Percentiles rank a stretch among this genome's conserved stretches.
phyloP scores from a whole-genome alignment of 92 coral and sea anemone species.

The Zoanthus gigantus region DNA sequence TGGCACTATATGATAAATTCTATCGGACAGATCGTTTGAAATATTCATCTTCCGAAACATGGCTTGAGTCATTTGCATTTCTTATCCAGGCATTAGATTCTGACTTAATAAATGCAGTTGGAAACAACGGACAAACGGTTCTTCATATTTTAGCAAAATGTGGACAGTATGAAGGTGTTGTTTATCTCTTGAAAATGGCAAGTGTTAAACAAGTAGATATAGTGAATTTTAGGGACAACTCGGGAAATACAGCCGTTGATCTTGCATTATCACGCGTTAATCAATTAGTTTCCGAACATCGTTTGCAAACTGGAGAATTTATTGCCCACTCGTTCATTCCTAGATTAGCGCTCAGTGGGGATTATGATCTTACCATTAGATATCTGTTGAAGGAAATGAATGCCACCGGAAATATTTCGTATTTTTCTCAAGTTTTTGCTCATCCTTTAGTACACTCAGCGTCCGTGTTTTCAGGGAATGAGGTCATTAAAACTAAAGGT shows the following conservation, averaged over 20 bases:
- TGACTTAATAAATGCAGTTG: neutral
- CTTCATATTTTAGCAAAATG: conserved; percentile 15
- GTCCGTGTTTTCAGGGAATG: neutral
- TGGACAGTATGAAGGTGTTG: neutral
- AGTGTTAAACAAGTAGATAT: neutral
- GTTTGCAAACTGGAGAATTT: neutral
- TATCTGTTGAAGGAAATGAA: neutral
- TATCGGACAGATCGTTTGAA: too few relatives aligned
- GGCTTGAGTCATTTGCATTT: neutral
- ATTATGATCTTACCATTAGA: neutral
- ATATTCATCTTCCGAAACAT: neutral
- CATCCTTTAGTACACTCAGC: neutral
- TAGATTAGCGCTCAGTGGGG: neutral
- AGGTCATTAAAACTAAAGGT: neutral
- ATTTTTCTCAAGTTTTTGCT: neutral
- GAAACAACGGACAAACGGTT: conserved; percentile 9
- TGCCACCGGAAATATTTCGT: neutral
- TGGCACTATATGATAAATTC: neutral
- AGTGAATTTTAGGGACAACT: conserved; percentile 14
- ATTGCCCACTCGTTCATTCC: conserved; percentile 1
- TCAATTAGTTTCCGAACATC: neutral
- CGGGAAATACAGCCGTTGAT: conserved; percentile 15
- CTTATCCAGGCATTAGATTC: neutral
- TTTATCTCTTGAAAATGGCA: fast-evolving
- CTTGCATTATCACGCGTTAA: conserved; percentile 13